Evolutionary conservation across 2,888 invertebrate species (phyloP).

Genomic region (Scaeva pyrastri): DNA sequence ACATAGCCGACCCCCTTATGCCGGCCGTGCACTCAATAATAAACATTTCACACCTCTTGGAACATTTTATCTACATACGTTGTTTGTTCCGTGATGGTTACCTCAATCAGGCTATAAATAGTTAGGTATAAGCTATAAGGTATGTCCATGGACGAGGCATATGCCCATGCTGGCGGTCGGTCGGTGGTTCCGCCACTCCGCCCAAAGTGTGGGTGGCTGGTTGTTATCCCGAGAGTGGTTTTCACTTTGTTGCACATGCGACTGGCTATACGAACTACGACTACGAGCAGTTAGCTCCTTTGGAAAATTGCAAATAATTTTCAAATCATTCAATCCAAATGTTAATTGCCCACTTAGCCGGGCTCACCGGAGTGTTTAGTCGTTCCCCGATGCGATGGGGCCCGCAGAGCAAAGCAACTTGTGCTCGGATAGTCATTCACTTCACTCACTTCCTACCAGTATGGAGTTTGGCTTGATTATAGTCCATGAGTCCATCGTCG

Average conservation of each 20-base stretch:
- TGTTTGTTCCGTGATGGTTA: conserved; percentile 41
- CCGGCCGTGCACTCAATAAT: conserved; percentile 29
- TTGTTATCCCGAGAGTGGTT: conserved; percentile 32
- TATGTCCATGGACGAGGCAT: conserved; percentile 13
- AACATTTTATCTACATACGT: conserved; percentile 39
- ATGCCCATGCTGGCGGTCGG: conserved; percentile 41
- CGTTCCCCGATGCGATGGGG: conserved; percentile 18
- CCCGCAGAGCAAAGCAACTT: conserved; percentile 14
- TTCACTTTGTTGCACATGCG: conserved; percentile 45
- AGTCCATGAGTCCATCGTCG: not conserved
- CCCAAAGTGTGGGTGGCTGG: conserved; percentile 49
- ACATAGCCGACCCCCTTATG: conserved; percentile 23
- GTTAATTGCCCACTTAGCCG: conserved; percentile 63
- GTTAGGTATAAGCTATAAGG: no score
- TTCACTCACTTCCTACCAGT: conserved; percentile 37
- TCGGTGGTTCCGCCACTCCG: conserved; percentile 2
- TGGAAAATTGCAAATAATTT: conserved; percentile 48
- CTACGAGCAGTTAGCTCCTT: conserved; percentile 3
- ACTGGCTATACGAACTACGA: not conserved
- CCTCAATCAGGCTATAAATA: conserved; percentile 37
- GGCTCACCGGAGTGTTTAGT: conserved; percentile 25
- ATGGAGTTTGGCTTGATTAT: conserved; percentile 47
- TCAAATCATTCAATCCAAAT: conserved; percentile 64
- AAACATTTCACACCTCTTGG: conserved; percentile 58
- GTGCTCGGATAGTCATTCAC: conserved; percentile 25